Conservation (phyloP, 64 coral and sea anemone species). For the Montipora capricornis region DNA sequence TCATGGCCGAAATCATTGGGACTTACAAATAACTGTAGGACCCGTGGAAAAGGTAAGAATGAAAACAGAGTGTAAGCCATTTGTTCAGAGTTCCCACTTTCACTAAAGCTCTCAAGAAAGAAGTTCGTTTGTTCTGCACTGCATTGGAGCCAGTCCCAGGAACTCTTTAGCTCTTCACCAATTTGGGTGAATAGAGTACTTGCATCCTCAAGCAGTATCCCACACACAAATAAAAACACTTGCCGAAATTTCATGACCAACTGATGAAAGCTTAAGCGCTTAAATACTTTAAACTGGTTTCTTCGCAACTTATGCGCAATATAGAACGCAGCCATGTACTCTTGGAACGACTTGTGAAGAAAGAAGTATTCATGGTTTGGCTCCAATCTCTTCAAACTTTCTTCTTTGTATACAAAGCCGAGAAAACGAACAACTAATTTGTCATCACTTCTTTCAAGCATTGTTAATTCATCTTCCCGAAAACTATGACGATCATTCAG, state of each 20-base stretch:
- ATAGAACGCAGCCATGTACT: slow-evolving; percentile 6
- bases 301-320: background rate
- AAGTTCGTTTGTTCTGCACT: background rate
- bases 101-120: background rate
- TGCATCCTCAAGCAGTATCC: background rate
- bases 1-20: too few species aligned
- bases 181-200: background rate
- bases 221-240: slow-evolving; percentile 20
- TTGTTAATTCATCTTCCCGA: background rate
- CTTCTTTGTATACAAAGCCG: background rate
- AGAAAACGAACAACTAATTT: background rate
- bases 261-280: background rate
- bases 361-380: background rate
- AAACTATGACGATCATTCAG: background rate
- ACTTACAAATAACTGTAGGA: background rate
- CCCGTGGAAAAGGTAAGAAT: background rate
- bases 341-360: slow-evolving; percentile 43
- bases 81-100: background rate
- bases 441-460: background rate
- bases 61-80: slow-evolving; percentile 6
- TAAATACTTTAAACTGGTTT: background rate
- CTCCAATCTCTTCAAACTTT: background rate
- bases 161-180: background rate
- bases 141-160: background rate
- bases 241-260: background rate